Evolutionary conservation across 2,888 invertebrate genomes (phyloP).

Genomic region (Chironomus tentans): DNA sequence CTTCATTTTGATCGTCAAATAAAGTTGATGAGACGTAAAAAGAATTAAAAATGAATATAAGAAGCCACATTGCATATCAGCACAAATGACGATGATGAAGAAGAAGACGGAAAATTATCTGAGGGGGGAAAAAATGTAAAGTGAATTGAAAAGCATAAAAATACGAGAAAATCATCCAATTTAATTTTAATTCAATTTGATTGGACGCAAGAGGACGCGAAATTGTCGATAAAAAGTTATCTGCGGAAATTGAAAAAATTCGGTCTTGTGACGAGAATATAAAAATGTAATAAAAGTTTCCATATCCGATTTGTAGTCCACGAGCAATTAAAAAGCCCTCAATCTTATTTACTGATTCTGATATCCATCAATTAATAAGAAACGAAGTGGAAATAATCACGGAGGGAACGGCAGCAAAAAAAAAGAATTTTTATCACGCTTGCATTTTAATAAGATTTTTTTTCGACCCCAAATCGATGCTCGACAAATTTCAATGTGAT

Average conservation of each 20-base stretch:
- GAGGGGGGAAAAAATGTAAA: not conserved
- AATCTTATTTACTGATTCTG: slow-evolving; percentile 21
- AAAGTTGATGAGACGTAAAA: slow-evolving; percentile 27
- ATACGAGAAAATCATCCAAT: not conserved
- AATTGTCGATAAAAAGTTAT: too few relatives aligned
- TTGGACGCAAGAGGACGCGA: not conserved
- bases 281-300: too few relatives aligned
- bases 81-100: too few relatives aligned
- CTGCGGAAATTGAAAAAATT: too few relatives aligned
- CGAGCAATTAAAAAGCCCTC: slow-evolving; percentile 25
- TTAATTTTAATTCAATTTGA: not conserved
- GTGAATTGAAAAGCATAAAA: slow-evolving; percentile 10
- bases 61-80: not conserved
- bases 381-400: slow-evolving; percentile 17
- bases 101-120: not conserved
- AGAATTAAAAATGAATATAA: slow-evolving; percentile 12
- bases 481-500: too few relatives aligned
- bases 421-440: not conserved
- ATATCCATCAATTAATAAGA: slow-evolving; percentile 27
- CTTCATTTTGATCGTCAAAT: slow-evolving; percentile 23
- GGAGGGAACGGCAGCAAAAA: not conserved
- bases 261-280: too few relatives aligned
- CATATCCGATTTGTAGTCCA: not conserved
- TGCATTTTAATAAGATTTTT: slow-evolving; percentile 24
- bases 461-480: slow-evolving; percentile 11